Base-by-base conservation (phyloP, 2,797 vertebrate genomes). In the Liparis tanakae region DNA sequence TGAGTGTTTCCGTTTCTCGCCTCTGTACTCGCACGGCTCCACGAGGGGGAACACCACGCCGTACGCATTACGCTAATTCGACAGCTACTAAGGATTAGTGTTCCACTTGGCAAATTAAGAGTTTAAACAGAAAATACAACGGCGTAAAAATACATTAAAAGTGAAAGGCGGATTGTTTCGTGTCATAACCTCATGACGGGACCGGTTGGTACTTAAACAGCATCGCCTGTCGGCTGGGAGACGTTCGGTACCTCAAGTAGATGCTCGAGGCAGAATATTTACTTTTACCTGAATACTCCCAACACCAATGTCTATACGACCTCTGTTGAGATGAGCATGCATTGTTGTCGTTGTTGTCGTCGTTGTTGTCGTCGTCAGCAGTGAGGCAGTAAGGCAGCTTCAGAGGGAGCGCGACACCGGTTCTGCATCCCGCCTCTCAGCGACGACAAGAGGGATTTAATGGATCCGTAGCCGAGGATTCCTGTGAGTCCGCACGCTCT, bases 401-500 rank as follows among this genome's bases (percentile, higher is more conserved):
- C 10, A n/a, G n/a, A 51, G 67, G 55, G 83, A 69, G 74, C 76
- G 66, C 67, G 85, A 90, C 81, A 75, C 80, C 59, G 3, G 69
- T 79, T 72, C 72, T 12, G 71, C 34, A 74, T 84, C 86, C 78
- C 62, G 72, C 83, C 85, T 84, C 58, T 54, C 77, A 72, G 85
- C 90, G 79, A 85, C 61, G 85, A 94, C 91, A 92, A 95, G 91
- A 86, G 84, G 90, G 91, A 81, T 93, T 93, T 92, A 93, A 92
- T 87, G 88, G 92, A 90, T 93, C 94, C 93, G 94, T 81, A 85
- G 86, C 78, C 30, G 82, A 87, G 85, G 84, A 87, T 87, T 88
- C 87, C 74, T 83, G 89, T 18, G 78, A 80, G 87, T 90, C 89
- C 70, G 69, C 83, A 69, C 80, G 80, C 88, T 86, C 79, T 84